Percentiles rank a stretch among this genome's conserved stretches.
Evolutionary conservation across 2,113 vertebrate genomes (phyloP).

Genomic region (Ardeotis arabs): DNA sequence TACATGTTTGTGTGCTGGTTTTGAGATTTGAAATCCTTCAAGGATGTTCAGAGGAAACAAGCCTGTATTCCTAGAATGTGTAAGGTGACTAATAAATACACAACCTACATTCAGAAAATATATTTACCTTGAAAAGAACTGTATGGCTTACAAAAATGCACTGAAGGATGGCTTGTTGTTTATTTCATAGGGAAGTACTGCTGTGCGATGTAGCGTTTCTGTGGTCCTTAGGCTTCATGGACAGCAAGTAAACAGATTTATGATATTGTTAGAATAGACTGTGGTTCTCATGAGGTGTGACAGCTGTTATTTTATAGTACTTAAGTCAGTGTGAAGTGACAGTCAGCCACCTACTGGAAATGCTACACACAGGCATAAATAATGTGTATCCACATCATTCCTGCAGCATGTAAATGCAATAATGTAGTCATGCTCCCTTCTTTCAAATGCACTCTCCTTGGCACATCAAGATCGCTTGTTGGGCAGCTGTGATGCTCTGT

Average conservation of each 20-base stretch:
- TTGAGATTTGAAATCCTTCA: not conserved
- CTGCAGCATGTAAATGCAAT: not conserved
- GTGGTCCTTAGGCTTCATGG: not conserved
- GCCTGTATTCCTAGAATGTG: not conserved
- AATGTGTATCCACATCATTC: constrained; percentile 30
- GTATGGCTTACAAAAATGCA: not conserved
- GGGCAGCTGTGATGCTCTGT: not conserved
- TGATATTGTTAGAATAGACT: not conserved
- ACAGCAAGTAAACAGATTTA: constrained; percentile 52
- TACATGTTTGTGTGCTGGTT: not conserved
- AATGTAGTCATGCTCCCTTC: not conserved
- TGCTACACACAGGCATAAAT: constrained; percentile 52
- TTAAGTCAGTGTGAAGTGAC: constrained; percentile 52
- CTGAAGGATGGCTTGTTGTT: not conserved
- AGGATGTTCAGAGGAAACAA: not conserved
- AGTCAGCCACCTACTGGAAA: constrained; percentile 59
- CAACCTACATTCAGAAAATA: no score
- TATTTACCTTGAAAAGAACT: not conserved
- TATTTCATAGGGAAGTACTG: not conserved
- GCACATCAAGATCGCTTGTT: not conserved
- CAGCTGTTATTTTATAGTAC: constrained; percentile 68
- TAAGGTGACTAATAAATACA: not conserved
- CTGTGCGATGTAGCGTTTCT: not conserved
- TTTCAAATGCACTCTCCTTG: not conserved
- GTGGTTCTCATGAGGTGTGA: constrained; percentile 46